A percentile compares a stretch with the other conserved stretches of the same genome.
Conservation (phyloP, 2,888 invertebrate genomes). For the Odontocolon sp. region DNA sequence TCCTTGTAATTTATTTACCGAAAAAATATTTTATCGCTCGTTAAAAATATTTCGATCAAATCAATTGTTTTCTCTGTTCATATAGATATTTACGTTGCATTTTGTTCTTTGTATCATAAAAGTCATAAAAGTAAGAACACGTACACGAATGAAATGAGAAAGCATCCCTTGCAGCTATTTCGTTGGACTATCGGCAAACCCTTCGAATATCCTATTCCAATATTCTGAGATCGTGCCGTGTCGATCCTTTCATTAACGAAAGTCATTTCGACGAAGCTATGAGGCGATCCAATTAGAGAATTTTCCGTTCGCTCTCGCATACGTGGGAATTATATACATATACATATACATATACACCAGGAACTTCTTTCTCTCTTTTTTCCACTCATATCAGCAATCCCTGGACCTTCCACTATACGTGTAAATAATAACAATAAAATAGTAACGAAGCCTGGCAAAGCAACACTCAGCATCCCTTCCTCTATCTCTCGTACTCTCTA, state of each 20-base stretch:
- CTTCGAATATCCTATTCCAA: slow-evolving; percentile 39
- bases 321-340: too few species aligned
- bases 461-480: too few species aligned
- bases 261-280: slow-evolving; percentile 74
- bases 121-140: too few species aligned
- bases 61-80: too few species aligned
- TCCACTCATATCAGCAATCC: slow-evolving; percentile 2
- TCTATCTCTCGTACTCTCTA: not conserved
- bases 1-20: too few species aligned
- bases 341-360: too few species aligned
- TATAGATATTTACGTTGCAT: too few species aligned
- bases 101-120: too few species aligned
- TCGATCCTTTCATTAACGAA: slow-evolving; percentile 68
- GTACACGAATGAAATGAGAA: slow-evolving; percentile 17
- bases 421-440: slow-evolving; percentile 45
- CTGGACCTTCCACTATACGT: not conserved
- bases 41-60: too few species aligned
- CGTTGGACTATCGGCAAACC: slow-evolving; percentile 21
- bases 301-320: slow-evolving; percentile 70
- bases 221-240: slow-evolving; percentile 49
- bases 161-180: not conserved
- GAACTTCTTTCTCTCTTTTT: not conserved
- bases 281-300: slow-evolving; percentile 77
- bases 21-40: too few species aligned
- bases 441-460: slow-evolving; percentile 19